Base-by-base conservation (phyloP, 2,888 invertebrate genomes). In the Abrostola tripartita region DNA sequence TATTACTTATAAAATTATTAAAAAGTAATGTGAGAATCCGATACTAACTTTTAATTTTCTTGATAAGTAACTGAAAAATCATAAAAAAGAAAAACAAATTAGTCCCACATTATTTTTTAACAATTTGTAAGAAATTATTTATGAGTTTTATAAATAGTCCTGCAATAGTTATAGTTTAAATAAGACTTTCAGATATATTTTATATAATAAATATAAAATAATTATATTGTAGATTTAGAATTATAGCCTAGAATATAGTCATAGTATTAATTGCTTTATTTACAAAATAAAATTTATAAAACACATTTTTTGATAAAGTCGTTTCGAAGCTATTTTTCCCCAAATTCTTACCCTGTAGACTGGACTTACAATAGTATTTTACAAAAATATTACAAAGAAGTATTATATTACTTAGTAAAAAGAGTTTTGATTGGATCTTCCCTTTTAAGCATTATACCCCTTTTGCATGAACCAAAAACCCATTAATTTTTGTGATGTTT, bases 171-270 rank as follows among this genome's bases (percentile, higher is more conserved):
- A 42, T 35, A 59, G 51, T 51, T 44, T 54, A 65, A 59, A 74
- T 52, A 38, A 40, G 14, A 14, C 5, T 38, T 37, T 54, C 59
- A 36, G 5, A 50, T 9, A n/a, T 65, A 52, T 61, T 57, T 47
- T 12, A 49, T 57, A 55, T 49, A 59, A 52, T 42, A 40, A 54
- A 44, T 52, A 37, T 47, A 53, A 49, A 57, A 52, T 49, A 37
- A 44, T 8, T 6, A 74, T 71, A 73, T 8, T 6, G 77, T 71
- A 73, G 74, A 44, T 37, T 53, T 73, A 77, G 67, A 64, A 52
- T 10, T 37, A 49, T 79, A 78, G 79, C 5, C 12, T 76, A 75
- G 74, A 60, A 2, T 49, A 47, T 73, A 79, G 70, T 37, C 6
- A 55, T 73, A 72, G 68, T 62, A 65, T 53, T 41, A 50, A 55